These are phyloP conservation scores for Tragelaphus scriptus DNA, from an alignment of 2,113 vertebrate genomes.

Conservation along the genomic window DNA sequence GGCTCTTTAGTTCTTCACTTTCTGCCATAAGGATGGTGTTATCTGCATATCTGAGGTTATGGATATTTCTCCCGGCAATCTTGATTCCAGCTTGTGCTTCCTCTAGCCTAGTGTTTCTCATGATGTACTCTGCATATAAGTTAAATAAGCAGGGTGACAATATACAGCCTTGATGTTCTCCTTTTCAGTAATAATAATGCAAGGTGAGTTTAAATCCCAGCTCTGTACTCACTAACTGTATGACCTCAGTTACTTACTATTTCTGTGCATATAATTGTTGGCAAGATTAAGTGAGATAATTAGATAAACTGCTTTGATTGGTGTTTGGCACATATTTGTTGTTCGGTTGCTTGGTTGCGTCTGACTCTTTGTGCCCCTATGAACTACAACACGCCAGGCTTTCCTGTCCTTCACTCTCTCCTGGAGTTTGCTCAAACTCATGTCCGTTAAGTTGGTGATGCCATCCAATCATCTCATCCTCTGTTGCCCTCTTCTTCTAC, in stretches of 20 bases:
- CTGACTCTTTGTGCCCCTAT: background rate
- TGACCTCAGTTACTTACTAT: constrained; percentile 25
- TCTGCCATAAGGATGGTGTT: background rate
- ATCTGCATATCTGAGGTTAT: background rate
- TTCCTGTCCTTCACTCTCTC: background rate
- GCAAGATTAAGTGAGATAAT: constrained; percentile 16
- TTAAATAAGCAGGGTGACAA: background rate
- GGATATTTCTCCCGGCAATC: background rate
- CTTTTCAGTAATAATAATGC: constrained; percentile 15
- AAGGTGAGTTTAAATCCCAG: constrained; percentile 11
- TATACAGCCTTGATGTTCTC: background rate
- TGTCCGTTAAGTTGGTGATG: background rate
- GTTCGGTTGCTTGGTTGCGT: background rate
- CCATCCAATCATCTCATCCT: background rate
- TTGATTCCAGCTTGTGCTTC: background rate
- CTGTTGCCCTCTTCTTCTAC: background rate
- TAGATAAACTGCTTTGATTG: constrained; percentile 1
- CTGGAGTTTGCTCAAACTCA: background rate
- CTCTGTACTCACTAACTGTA: background rate
- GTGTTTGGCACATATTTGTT: background rate
- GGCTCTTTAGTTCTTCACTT: background rate
- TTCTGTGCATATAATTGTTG: background rate
- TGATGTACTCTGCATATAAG: background rate
- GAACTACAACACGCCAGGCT: background rate
- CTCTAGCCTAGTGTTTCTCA: background rate